These are phyloP conservation scores for Tympanuchus pallidicinctus DNA, from an alignment of 2,113 vertebrate genomes.

Conservation along the genomic window DNA sequence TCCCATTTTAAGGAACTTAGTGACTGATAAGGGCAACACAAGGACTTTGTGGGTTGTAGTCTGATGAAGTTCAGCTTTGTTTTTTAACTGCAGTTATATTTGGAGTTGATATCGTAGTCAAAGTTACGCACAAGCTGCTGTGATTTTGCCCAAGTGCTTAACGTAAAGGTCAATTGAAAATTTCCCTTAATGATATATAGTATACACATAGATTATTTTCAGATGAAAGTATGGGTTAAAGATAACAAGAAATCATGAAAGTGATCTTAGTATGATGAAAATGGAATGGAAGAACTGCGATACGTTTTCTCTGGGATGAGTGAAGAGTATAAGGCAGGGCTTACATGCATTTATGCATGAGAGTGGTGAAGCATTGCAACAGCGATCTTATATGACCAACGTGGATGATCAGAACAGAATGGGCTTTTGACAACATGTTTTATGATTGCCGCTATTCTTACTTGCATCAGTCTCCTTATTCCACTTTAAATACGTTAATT, in stretches of 20 bases:
- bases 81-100: constrained; percentile 30
- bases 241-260: neutral
- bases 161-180: neutral
- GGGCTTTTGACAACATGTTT: neutral
- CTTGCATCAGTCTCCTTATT: neutral
- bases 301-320: neutral
- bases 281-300: neutral
- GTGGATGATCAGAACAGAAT: neutral
- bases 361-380: neutral
- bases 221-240: neutral
- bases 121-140: constrained; percentile 30
- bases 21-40: neutral
- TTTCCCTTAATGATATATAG: neutral
- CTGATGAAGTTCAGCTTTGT: neutral
- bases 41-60: neutral
- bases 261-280: neutral
- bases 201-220: neutral
- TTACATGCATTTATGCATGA: neutral
- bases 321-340: neutral
- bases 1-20: neutral
- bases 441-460: neutral
- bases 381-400: neutral
- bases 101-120: constrained; percentile 7
- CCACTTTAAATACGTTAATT: neutral
- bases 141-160: neutral